These are phyloP conservation scores for Cotesia vestalis DNA, from an alignment of 1,140 invertebrate genomes.

Conservation along the genomic window DNA sequence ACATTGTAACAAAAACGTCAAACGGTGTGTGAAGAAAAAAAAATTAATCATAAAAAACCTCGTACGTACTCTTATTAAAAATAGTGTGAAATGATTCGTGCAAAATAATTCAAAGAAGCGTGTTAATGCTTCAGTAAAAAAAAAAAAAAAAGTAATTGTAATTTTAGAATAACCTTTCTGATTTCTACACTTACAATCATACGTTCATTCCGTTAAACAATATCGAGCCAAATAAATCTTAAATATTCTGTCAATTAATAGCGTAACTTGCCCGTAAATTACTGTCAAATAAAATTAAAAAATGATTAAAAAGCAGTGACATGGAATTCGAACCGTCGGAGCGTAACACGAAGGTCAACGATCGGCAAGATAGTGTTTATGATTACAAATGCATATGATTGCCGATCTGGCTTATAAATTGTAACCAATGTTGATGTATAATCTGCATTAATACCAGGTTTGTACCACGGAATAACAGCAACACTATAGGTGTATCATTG, in stretches of 20 bases:
- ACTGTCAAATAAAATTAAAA: not conserved
- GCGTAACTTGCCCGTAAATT: too few species aligned
- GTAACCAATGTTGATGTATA: not conserved
- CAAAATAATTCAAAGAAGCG: not conserved
- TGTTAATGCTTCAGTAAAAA: too few species aligned
- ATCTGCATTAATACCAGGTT: constrained; percentile 1
- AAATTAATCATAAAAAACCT: not conserved
- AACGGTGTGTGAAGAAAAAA: constrained; percentile 1
- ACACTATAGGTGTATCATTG: not conserved
- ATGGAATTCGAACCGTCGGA: constrained; percentile 30
- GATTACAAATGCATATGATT: constrained; percentile 21
- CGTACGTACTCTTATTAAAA: not conserved
- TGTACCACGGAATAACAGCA: not conserved
- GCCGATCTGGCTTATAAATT: not conserved
- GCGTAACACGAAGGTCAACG: constrained; percentile 35
- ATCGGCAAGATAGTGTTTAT: constrained; percentile 3
- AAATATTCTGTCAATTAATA: too few species aligned
- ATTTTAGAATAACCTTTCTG: too few species aligned
- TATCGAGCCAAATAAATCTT: too few species aligned
- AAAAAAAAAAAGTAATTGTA: too few species aligned
- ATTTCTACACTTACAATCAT: too few species aligned
- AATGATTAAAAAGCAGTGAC: constrained; percentile 9
- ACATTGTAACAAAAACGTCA: not conserved
- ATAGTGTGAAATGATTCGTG: constrained; percentile 11
- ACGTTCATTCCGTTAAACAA: not conserved